Percentiles rank a stretch among this genome's conserved stretches.
Conservation (phyloP, 2,888 invertebrate genomes). For the Drosophila suboccidentalis region DNA sequence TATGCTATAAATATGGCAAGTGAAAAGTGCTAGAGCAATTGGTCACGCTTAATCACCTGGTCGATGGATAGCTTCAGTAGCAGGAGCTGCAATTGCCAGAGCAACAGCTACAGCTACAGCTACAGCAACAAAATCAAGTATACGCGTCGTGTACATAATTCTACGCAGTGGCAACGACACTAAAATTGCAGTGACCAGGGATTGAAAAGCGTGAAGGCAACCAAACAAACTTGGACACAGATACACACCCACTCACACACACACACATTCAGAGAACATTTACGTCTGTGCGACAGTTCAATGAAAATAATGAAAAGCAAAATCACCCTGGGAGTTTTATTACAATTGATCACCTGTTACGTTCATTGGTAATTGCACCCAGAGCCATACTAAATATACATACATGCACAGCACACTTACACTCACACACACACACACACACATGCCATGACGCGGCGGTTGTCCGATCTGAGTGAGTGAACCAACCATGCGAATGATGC, state of each 20-base stretch:
- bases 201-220: slow-evolving; percentile 41
- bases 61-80: slow-evolving; percentile 34
- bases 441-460: slow-evolving; percentile 14
- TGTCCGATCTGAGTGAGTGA: slow-evolving; percentile 45
- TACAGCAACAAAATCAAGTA: slow-evolving; percentile 60
- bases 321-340: slow-evolving; percentile 83
- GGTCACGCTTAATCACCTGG: slow-evolving; percentile 78
- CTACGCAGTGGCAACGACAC: slow-evolving; percentile 57
- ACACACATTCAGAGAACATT: slow-evolving; percentile 2
- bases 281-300: slow-evolving; percentile 60
- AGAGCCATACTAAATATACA: slow-evolving; percentile 77
- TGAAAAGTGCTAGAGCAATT: slow-evolving; percentile 67
- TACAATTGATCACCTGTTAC: slow-evolving; percentile 84
- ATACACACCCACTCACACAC: slow-evolving; percentile 2
- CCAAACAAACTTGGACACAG: slow-evolving; percentile 11
- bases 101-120: not conserved
- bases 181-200: slow-evolving; percentile 42
- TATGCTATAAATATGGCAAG: slow-evolving; percentile 55
- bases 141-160: slow-evolving; percentile 71
- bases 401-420: slow-evolving; percentile 35
- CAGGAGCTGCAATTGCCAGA: slow-evolving; percentile 9
- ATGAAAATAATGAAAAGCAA: slow-evolving; percentile 81
- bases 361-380: slow-evolving; percentile 82
- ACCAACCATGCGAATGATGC: slow-evolving; percentile 60
- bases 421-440: slow-evolving; percentile 26